A percentile compares a stretch with the other conserved stretches of the same genome.
phyloP scores from a whole-genome alignment of 2,113 vertebrate genomes.

The Dolichotis patagonum region DNA sequence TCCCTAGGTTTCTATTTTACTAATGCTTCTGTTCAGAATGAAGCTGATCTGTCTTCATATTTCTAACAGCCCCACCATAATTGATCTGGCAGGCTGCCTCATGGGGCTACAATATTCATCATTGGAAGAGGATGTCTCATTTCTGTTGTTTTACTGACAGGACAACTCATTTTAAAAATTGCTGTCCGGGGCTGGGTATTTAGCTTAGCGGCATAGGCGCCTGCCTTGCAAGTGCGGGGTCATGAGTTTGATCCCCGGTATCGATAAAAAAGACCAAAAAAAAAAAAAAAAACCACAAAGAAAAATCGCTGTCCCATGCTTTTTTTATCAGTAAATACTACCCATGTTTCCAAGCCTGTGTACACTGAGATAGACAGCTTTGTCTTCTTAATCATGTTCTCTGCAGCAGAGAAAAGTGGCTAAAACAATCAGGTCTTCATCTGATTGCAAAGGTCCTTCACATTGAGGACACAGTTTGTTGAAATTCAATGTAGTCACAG shows the following conservation, averaged over 20 bases:
- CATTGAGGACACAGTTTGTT: not conserved
- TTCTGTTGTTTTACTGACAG: conserved; percentile 86
- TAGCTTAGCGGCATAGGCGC: too few relatives aligned
- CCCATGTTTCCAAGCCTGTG: conserved; percentile 81
- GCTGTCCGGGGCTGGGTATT: too few relatives aligned
- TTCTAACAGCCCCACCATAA: conserved; percentile 82
- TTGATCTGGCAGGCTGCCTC: conserved; percentile 86
- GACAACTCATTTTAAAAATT: conserved; percentile 81
- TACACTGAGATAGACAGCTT: conserved; percentile 80
- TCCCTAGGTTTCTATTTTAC: conserved; percentile 84
- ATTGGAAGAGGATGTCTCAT: conserved; percentile 81
- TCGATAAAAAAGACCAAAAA: too few relatives aligned
- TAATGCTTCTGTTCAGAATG: conserved; percentile 85
- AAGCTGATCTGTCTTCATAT: conserved; percentile 87
- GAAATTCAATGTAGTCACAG: not conserved
- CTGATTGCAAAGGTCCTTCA: conserved; percentile 24
- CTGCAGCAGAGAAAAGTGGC: conserved; percentile 40
- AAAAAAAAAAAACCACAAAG: too few relatives aligned
- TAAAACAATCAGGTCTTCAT: conserved; percentile 71
- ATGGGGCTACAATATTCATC: conserved; percentile 78
- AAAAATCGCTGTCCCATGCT: conserved; percentile 81
- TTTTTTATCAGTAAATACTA: conserved; percentile 88
- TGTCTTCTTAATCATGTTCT: conserved; percentile 73
- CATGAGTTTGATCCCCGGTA: too few relatives aligned
- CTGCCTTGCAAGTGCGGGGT: too few relatives aligned